Percentiles rank a stretch among this genome's conserved stretches.
phyloP scores from a whole-genome alignment of 2,113 vertebrate species.

The Odontophorus gujanensis region DNA sequence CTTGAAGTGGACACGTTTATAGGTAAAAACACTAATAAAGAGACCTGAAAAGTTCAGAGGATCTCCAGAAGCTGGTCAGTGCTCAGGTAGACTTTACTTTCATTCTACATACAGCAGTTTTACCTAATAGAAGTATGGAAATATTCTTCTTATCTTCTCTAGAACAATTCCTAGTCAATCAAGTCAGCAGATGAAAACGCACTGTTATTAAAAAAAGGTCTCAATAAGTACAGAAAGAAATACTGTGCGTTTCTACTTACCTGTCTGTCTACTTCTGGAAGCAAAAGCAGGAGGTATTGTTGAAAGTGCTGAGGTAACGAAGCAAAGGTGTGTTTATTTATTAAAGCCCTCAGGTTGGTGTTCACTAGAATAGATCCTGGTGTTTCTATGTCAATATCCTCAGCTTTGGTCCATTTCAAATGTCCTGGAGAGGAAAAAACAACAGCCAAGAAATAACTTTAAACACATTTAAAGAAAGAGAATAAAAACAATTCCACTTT shows the following conservation, averaged over 20 bases:
- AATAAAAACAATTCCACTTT: neutral
- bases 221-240: slow-evolving; percentile 16
- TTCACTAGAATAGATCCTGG: slow-evolving; percentile 90
- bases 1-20: neutral
- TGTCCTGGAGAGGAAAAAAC: slow-evolving; percentile 81
- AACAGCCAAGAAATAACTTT: slow-evolving; percentile 61
- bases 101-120: neutral
- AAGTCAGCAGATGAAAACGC: slow-evolving; percentile 7
- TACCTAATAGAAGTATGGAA: neutral
- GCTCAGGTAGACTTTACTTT: neutral
- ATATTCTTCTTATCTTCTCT: neutral
- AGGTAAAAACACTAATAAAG: neutral
- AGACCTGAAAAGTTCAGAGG: neutral
- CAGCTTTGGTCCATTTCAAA: slow-evolving; percentile 90
- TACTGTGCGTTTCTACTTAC: slow-evolving; percentile 74
- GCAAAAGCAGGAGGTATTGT: slow-evolving; percentile 88
- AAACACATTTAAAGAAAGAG: slow-evolving; percentile 43
- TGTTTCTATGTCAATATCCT: slow-evolving; percentile 91
- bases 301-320: slow-evolving; percentile 89
- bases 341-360: slow-evolving; percentile 90
- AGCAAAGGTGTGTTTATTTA: slow-evolving; percentile 91
- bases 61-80: neutral
- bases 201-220: neutral
- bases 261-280: slow-evolving; percentile 89
- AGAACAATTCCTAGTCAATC: neutral